Evolutionary conservation across 2,113 vertebrate genomes (phyloP).

Genomic region (Sprattus sprattus): DNA sequence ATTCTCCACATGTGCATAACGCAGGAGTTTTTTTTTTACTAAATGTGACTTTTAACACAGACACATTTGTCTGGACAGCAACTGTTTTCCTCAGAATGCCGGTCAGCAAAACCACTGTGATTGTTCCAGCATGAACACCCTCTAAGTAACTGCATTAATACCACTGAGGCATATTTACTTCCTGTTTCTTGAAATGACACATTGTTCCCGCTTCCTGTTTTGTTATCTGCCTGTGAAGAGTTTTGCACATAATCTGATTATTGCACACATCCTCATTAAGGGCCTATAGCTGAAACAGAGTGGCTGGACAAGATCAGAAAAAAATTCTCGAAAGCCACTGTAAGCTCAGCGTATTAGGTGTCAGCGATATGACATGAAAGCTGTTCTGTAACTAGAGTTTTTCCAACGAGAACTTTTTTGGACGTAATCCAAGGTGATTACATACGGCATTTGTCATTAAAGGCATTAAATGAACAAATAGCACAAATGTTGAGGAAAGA

Average conservation of each 20-base stretch:
- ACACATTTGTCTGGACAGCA: not conserved
- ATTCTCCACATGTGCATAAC: not conserved
- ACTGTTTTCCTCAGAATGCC: conserved; percentile 68
- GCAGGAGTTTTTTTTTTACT: not conserved
- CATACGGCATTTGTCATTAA: conserved; percentile 14
- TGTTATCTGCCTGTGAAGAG: conserved; percentile 71
- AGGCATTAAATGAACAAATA: not conserved
- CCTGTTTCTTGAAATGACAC: conserved; percentile 87
- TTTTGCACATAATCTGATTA: conserved; percentile 57
- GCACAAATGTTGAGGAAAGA: not conserved
- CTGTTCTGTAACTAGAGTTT: not conserved
- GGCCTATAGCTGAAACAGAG: not conserved
- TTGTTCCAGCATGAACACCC: conserved; percentile 83
- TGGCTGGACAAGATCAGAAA: not conserved
- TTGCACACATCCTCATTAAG: conserved; percentile 27
- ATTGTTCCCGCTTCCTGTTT: conserved; percentile 89
- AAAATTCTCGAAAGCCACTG: not conserved
- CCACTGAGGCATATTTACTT: conserved; percentile 80
- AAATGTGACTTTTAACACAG: not conserved
- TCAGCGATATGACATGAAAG: not conserved
- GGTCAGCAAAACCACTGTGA: conserved; percentile 78
- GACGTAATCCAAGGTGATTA: not conserved
- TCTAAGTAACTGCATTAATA: conserved; percentile 91
- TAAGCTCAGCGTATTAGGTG: not conserved
- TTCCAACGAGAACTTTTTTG: not conserved